phyloP scores from a whole-genome alignment of 2,797 vertebrate species.

The Sciurus vulgaris region DNA sequence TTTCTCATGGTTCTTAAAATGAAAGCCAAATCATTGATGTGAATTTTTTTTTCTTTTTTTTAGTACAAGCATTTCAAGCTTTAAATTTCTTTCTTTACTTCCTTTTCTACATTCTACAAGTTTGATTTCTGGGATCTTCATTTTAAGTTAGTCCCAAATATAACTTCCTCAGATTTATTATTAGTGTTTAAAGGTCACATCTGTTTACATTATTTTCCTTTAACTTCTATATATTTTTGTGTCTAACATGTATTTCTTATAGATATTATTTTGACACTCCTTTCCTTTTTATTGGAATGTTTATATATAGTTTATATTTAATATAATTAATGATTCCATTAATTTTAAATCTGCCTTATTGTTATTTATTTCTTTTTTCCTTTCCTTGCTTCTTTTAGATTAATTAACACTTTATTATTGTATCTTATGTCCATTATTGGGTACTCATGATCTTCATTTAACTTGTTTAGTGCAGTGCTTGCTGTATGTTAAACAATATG shows the following conservation, averaged over 20 bases:
- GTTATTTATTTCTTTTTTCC: neutral
- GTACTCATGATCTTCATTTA: neutral
- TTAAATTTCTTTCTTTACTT: neutral
- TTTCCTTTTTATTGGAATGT: neutral
- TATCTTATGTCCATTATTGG: neutral
- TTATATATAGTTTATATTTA: neutral
- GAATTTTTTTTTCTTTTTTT: constrained; percentile 39
- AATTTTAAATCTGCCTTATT: neutral
- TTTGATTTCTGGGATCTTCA: neutral
- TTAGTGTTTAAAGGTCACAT: neutral
- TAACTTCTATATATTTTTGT: neutral
- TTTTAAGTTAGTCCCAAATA: constrained; percentile 35
- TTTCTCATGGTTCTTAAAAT: neutral
- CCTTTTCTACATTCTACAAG: neutral
- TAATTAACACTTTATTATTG: constrained; percentile 27
- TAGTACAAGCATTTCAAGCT: neutral
- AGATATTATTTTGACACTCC: neutral
- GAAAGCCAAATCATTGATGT: neutral
- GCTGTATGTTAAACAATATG: neutral
- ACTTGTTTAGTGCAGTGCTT: neutral
- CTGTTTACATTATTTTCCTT: neutral
- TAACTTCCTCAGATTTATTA: constrained; percentile 1
- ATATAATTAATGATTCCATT: neutral
- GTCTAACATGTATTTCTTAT: neutral
- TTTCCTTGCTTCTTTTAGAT: neutral